Evolutionary conservation across 2,113 vertebrate species (phyloP), one percentile per base, ranked within the genome.

Genomic region (Lophius piscatorius): DNA sequence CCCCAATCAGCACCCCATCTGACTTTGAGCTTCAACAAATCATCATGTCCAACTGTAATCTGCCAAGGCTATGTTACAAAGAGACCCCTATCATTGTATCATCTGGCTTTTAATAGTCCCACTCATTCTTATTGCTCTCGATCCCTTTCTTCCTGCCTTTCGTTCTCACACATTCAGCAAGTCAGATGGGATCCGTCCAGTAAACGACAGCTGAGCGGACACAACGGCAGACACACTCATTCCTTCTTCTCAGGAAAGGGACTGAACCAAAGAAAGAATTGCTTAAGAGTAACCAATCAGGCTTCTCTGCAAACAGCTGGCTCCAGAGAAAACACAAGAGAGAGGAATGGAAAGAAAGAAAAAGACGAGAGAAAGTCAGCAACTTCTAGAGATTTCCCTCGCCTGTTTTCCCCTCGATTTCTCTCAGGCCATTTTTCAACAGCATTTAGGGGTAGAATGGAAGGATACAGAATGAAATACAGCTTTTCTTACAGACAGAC

Each of bases 251-350:
- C 70, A 45, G 62, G 61, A 51, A 39, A 26, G 48, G 55, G 28
- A 51, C 39, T 51, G 40, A 70, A 65, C 80, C 82, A 83, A 70
- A 85, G 64, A 80, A 70, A 69, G 51, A 63, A 9, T 20, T 66
- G 60, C 65, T 80, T 17, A 23, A 64, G 70, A 60, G 67, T 42
- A 81, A 70, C 78, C 81, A 70, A 74, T 78, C 71, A 76, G 51
- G 51, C 72, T 29, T 50, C 55, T 60, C 55, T 33, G 33, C 76
- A 11, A 86, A 87, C 83, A 87, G 87, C 82, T 84, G 85, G 70
- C 74, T 58, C 33, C 28, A 80, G 66, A 80, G 58, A 78, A 82
- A 78, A 72, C 56, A 70, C 63, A 74, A 2, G 59, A 51, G 51
- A 62, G 58, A 75, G 45, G 38, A 33, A 16, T 70, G 76, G 81